Conservation (phyloP, 2,888 invertebrate species). For the Julus scandinavius region DNA sequence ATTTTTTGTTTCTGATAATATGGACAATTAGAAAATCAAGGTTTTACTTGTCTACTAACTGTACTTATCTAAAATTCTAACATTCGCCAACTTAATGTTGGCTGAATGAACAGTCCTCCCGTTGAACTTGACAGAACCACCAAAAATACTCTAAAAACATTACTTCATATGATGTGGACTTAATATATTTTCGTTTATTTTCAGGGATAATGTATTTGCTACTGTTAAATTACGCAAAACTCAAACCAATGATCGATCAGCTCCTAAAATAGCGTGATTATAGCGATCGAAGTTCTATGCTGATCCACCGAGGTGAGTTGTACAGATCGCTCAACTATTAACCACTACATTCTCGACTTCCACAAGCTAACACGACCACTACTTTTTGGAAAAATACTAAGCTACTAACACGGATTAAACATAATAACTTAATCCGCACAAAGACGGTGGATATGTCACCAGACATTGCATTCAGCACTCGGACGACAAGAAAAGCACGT, state of each 20-base stretch:
- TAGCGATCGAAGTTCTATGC: neutral
- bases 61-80: no score
- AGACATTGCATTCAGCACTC: neutral
- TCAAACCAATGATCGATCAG: constrained; percentile 54
- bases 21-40: no score
- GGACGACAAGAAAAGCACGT: neutral
- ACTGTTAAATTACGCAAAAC: constrained; percentile 81
- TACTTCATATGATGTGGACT: no score
- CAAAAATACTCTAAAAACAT: no score
- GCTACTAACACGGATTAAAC: neutral
- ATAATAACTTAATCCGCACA: neutral
- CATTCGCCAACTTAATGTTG: no score
- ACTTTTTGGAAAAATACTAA: neutral
- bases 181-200: constrained; percentile 63
- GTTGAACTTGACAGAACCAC: no score
- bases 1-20: no score
- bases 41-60: no score
- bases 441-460: neutral
- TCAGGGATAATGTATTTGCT: constrained; percentile 86
- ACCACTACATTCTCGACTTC: neutral
- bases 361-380: constrained; percentile 13
- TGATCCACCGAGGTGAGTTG: neutral
- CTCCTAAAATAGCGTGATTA: constrained; percentile 55
- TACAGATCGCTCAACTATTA: neutral
- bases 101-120: no score